phyloP scores from a whole-genome alignment of 2,797 vertebrate genomes.

The Gallinago nigripennis region DNA sequence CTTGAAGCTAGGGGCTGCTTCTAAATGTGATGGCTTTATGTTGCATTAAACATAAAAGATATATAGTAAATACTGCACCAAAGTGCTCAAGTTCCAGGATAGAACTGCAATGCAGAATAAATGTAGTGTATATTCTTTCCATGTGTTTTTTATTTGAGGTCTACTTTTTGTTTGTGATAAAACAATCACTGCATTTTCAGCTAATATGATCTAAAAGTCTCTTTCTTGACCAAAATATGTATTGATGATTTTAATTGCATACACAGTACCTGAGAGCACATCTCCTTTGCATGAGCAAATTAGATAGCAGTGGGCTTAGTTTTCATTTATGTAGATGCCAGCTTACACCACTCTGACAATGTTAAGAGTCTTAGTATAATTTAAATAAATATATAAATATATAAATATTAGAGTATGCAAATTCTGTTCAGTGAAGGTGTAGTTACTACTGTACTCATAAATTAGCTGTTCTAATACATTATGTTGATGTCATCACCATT shows the following conservation, averaged over 20 bases:
- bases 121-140: accelerated
- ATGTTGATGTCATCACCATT: background rate
- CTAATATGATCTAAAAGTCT: background rate
- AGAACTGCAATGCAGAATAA: background rate
- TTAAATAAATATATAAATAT: background rate
- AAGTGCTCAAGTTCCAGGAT: background rate
- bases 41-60: background rate
- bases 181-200: background rate
- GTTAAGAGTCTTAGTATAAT: background rate
- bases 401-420: background rate
- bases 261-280: background rate
- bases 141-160: background rate
- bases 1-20: background rate
- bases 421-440: background rate
- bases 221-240: background rate
- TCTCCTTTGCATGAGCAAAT: background rate
- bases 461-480: background rate
- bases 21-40: background rate
- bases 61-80: background rate
- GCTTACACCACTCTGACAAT: background rate
- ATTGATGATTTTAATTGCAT: background rate
- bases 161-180: background rate
- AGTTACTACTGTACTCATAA: background rate
- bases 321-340: background rate
- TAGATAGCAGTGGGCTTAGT: background rate